Conservation (phyloP, 2,797 vertebrate genomes). For the Microctenopoma stevenorrisi region DNA sequence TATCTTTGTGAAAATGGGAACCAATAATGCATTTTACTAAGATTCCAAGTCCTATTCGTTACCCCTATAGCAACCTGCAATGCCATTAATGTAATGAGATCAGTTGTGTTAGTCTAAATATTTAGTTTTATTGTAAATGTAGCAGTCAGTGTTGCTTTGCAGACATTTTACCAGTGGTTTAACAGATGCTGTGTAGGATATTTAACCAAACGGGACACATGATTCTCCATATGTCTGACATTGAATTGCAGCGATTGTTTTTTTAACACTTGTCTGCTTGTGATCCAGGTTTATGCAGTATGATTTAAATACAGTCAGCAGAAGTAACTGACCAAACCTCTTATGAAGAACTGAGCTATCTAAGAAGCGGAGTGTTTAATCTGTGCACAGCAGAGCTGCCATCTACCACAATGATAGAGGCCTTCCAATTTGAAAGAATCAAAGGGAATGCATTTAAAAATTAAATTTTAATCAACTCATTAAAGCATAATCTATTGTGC, state of each 20-base stretch:
- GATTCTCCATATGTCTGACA: not conserved
- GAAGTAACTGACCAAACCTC: conserved; percentile 2
- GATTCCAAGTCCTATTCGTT: not conserved
- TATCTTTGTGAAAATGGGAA: no score
- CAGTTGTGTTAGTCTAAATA: not conserved
- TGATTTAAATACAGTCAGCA: not conserved
- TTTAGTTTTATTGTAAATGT: not conserved
- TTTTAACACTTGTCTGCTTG: conserved; percentile 9
- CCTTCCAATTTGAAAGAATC: conserved; percentile 1
- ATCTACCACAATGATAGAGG: not conserved
- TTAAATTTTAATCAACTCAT: conserved; percentile 54
- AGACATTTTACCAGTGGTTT: not conserved
- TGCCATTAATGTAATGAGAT: not conserved
- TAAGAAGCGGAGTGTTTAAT: not conserved
- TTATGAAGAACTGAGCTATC: conserved; percentile 2
- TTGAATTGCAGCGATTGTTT: not conserved
- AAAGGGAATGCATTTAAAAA: conserved; percentile 34
- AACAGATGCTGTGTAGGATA: not conserved
- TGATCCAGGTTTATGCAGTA: not conserved
- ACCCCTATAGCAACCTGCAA: no score
- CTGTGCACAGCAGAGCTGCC: not conserved
- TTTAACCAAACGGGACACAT: conserved; percentile 1
- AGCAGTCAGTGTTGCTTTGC: not conserved
- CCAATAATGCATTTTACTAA: not conserved
- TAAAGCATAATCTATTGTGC: conserved; percentile 24